Conservation (phyloP, 1,140 invertebrate species). For the Drosophila simulans region DNA sequence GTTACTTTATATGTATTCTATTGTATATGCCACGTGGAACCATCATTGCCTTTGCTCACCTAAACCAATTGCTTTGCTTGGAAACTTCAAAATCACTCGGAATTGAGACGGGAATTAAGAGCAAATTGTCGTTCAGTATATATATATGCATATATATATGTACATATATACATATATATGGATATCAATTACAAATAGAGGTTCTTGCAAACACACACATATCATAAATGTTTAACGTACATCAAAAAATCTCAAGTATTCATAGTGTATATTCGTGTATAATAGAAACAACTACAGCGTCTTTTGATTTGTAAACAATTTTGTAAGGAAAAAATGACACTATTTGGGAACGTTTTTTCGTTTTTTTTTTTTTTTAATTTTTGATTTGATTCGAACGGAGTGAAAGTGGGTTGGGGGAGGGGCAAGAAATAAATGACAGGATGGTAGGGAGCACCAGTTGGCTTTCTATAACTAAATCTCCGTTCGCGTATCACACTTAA, state of each 20-base stretch:
- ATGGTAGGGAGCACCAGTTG: neutral
- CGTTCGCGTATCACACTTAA: conserved; percentile 34
- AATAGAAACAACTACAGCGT: conserved; percentile 21
- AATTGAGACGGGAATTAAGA: conserved; percentile 1
- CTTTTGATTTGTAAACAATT: conserved; percentile 42
- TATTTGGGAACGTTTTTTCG: neutral
- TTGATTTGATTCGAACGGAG: conserved; percentile 31
- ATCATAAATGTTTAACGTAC: conserved; percentile 30
- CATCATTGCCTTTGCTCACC: conserved; percentile 1
- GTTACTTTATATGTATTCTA: no score
- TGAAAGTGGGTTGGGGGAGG: neutral
- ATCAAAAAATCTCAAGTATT: conserved; percentile 15
- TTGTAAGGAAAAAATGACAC: conserved; percentile 13
- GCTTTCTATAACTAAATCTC: conserved; percentile 20
- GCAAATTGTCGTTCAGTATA: conserved; percentile 9
- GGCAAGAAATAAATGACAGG: neutral
- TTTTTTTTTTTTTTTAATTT: neutral
- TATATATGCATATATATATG: no score
- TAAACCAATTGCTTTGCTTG: conserved; percentile 19
- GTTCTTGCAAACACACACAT: conserved; percentile 16
- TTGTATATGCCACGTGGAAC: conserved; percentile 2
- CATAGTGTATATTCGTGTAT: conserved; percentile 22
- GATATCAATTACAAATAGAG: conserved; percentile 25
- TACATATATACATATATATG: neutral
- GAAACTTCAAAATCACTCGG: conserved; percentile 3